Evolutionary conservation across 2,888 invertebrate species (phyloP).

Genomic region (Patella depressa): DNA sequence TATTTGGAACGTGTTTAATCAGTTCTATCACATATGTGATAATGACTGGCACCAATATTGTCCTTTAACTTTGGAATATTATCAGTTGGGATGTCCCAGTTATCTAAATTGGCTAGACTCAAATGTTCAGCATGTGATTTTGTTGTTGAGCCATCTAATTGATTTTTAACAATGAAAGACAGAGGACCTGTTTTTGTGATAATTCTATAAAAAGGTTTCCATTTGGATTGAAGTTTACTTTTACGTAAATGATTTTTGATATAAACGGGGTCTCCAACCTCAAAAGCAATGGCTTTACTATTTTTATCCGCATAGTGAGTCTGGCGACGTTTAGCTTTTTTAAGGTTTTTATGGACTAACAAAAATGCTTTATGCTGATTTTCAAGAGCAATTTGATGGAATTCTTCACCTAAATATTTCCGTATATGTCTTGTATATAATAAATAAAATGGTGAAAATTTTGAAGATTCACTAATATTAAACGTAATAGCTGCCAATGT

Average conservation of each 20-base stretch:
- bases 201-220: too few species aligned
- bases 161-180: background rate
- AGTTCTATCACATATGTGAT: too few species aligned
- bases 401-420: slow-evolving; percentile 14
- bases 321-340: too few species aligned
- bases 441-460: background rate
- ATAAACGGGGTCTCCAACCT: slow-evolving; percentile 28
- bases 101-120: background rate
- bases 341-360: too few species aligned
- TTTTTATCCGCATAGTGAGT: background rate
- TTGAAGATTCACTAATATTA: too few species aligned
- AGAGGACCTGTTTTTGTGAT: too few species aligned
- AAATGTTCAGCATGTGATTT: background rate
- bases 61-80: slow-evolving; percentile 8
- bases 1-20: too few species aligned
- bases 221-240: slow-evolving; percentile 14
- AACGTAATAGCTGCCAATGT: slow-evolving; percentile 22
- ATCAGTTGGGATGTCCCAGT: slow-evolving; percentile 25
- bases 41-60: too few species aligned
- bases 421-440: slow-evolving; percentile 1
- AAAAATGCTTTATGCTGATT: slow-evolving; percentile 16
- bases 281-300: background rate
- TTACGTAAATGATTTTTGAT: background rate
- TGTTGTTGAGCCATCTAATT: background rate
- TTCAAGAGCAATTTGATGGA: background rate